Evolutionary conservation across 2,797 vertebrate species (phyloP).

Genomic region (Diglossa cyanea): DNA sequence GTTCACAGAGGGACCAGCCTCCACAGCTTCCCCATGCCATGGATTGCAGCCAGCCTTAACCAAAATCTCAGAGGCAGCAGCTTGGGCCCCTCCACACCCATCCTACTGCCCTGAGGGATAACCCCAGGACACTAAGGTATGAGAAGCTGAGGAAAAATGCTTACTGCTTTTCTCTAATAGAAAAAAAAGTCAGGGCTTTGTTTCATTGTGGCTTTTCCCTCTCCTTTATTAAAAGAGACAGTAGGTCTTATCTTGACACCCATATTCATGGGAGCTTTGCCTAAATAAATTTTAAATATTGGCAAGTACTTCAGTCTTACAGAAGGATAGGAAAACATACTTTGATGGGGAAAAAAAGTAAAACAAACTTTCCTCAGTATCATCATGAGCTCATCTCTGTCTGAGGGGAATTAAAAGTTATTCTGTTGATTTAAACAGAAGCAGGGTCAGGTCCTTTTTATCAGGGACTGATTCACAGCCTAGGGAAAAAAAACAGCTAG

Average conservation of each 20-base stretch:
- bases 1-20: background rate
- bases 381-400: background rate
- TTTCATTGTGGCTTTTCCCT: rapidly evolving
- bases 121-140: background rate
- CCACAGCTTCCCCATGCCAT: background rate
- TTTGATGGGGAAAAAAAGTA: background rate
- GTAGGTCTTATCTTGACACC: background rate
- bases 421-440: conserved; percentile 11
- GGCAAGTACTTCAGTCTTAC: background rate
- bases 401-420: background rate
- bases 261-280: background rate
- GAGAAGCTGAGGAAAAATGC: background rate
- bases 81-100: background rate
- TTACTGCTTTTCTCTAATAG: background rate
- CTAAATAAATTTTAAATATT: background rate
- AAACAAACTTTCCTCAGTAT: background rate
- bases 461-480: background rate
- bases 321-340: background rate
- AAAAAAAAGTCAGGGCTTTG: background rate
- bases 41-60: background rate
- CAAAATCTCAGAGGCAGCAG: background rate
- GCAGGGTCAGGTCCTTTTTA: background rate
- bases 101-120: background rate
- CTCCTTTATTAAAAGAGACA: background rate
- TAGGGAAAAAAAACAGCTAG: background rate